Evolutionary conservation across 2,888 invertebrate species (phyloP), one percentile per base, ranked within the genome.

Genomic region (Rhagophthalmus giganteus): DNA sequence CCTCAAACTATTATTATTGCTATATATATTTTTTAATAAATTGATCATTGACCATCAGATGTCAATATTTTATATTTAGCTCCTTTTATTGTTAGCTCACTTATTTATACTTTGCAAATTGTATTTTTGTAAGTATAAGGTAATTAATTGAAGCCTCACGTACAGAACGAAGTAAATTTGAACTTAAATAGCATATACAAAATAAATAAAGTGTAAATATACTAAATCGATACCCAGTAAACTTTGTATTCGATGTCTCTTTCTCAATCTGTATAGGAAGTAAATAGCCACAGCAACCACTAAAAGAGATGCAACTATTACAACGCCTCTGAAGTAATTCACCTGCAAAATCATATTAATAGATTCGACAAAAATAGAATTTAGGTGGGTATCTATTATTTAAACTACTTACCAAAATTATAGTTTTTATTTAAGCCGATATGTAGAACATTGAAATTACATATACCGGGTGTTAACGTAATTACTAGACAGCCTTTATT

Each of bases 391-490:
- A n/a, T n/a, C n/a, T n/a, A n/a, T n/a, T n/a, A n/a, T n/a, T n/a
- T n/a, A n/a, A n/a, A n/a, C n/a, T n/a, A n/a, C n/a, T n/a, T n/a
- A n/a, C n/a, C n/a, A n/a, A n/a, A n/a, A n/a, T n/a, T n/a, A n/a
- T n/a, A n/a, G n/a, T n/a, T n/a, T n/a, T n/a, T n/a, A n/a, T n/a
- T n/a, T n/a, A n/a, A n/a, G n/a, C n/a, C n/a, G n/a, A n/a, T n/a
- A n/a, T n/a, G n/a, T n/a, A n/a, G n/a, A n/a, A n/a, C n/a, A n/a
- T n/a, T 27, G 5, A 27, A n/a, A 27, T 27, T 27, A 27, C 7
- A 20, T 20, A 20, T 5, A 7, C 7, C 5, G 7, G 46, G 76
- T 73, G 49, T 77, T 79, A 54, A 76, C n/a, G n/a, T n/a, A n/a
- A n/a, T n/a, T n/a, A n/a, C n/a, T n/a, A n/a, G n/a, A n/a, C n/a